Base-by-base conservation (phyloP, 2,888 invertebrate genomes). In the Xestoiulus laeticollis region DNA sequence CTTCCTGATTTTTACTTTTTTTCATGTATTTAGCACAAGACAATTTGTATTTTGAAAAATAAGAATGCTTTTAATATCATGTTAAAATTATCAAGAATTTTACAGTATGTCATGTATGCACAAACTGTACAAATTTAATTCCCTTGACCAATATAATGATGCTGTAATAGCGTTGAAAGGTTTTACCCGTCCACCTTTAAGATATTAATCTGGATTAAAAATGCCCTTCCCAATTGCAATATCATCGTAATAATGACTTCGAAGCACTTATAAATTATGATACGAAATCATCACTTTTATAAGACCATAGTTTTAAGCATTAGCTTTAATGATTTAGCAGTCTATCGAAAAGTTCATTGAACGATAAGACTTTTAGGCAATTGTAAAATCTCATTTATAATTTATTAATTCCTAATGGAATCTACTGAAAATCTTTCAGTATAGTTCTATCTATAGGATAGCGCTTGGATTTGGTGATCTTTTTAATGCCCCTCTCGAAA, bases 331-430 rank as follows among this genome's bases (percentile, higher is more conserved):
- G 78, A 4, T 32, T 78, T 16, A 78, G 30, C 30, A 30, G 78
- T 16, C 30, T 78, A 78, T 78, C 78, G 78, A 78, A 30, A 30
- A 10, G 78, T 78, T 78, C 78, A 78, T 78, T 78, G 78, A 78
- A 78, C 78, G 78, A 78, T 78, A 78, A 78, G 78, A 78, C 78
- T 32, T 78, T 16, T 78, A 30, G 78, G 78, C 78, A 78, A 78
- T 32, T 78, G 78, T 78, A 78, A 78, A 78, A 78, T 78, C 78
- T 78, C 30, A 14, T 32, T 78, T 32, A 14, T 78, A 78, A 78
- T 78, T 78, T 78, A 78, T 78, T 78, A 78, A 78, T 78, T 78
- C 78, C 78, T 78, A 78, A 78, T 78, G 78, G 78, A 78, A 26
- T 32, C 26, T 78, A 10, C 78, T 26, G 78, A 78, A 48, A 78